phyloP scores from a whole-genome alignment of 2,113 vertebrate genomes.

The Leptobrachium ailaonicum region DNA sequence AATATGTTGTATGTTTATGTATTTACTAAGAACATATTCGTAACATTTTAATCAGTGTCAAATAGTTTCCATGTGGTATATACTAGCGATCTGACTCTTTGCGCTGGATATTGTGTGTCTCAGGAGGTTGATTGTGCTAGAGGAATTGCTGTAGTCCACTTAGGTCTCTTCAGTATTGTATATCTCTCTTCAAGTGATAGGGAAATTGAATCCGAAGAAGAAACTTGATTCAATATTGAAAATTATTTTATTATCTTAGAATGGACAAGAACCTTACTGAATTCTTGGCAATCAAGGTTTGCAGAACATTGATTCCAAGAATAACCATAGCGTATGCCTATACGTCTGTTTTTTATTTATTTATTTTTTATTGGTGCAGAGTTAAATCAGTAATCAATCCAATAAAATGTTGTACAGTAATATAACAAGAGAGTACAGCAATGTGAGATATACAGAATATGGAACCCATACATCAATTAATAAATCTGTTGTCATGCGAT shows the following conservation, averaged over 20 bases:
- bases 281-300: slow-evolving; percentile 42
- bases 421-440: too few relatives aligned
- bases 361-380: too few relatives aligned
- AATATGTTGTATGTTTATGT: too few relatives aligned
- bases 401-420: too few relatives aligned
- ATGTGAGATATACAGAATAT: too few relatives aligned
- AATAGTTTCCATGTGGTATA: slow-evolving; percentile 23
- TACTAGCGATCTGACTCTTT: background rate
- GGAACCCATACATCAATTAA: too few relatives aligned
- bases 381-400: too few relatives aligned
- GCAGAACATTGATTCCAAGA: slow-evolving; percentile 45
- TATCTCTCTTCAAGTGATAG: slow-evolving; percentile 42
- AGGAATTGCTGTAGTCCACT: slow-evolving; percentile 43
- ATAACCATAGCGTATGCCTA: slow-evolving; percentile 2
- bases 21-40: too few relatives aligned
- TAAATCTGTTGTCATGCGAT: too few relatives aligned
- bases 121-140: slow-evolving; percentile 47
- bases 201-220: slow-evolving; percentile 47
- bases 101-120: slow-evolving; percentile 15
- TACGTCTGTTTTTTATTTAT: too few relatives aligned
- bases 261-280: slow-evolving; percentile 41
- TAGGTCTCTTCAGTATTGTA: slow-evolving; percentile 41
- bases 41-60: slow-evolving; percentile 11
- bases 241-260: slow-evolving; percentile 43
- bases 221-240: slow-evolving; percentile 42